Evolutionary conservation across 1,140 invertebrate genomes (phyloP), one percentile per base, ranked within the genome.

Genomic region (Hydropsyche tenuis): DNA sequence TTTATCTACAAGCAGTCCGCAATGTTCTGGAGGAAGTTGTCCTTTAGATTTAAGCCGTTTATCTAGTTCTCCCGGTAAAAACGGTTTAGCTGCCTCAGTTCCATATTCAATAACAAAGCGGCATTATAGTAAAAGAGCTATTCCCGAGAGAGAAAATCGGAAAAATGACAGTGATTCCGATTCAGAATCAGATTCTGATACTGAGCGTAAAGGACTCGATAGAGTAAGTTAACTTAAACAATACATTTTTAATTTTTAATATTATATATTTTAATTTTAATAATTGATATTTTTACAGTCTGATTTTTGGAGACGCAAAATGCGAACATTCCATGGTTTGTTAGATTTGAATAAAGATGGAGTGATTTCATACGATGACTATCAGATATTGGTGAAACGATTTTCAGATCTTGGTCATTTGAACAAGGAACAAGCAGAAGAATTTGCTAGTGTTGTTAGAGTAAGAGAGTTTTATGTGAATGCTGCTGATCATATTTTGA

Each of bases 261-360:
- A n/a, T 5, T 42, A 66, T 37, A 18, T 43, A 22, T 16, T 66
- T 6, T 20, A 11, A 6, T 20, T 9, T 64, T 16, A 64, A 3
- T 42, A n/a, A 70, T 62, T 75, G 76, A 70, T 42, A 25, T 90
- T 86, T 60, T 60, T 25, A 46, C 79, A 96, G 88, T 92, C 93
- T 2, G 88, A 92, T 73, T 96, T 97, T 84, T 97, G 95, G 95
- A 85, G 90, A 73, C 86, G 90, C 77, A 95, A 96, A 82, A 96
- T 97, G 88, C 90, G 95, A 30, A 93, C 91, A 16, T 86, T 93
- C 60, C 92, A 94, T 81, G 89, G 89, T 74, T 89, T 93, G 76
- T 83, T 94, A 77, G 93, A 94, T 80, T 87, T 94, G 5, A 93
- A 94, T 81, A 93, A 93, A 80, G 93, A 94, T 79, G 92, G 93